Base-by-base conservation (phyloP, 2,888 invertebrate genomes). In the Spodoptera exigua region DNA sequence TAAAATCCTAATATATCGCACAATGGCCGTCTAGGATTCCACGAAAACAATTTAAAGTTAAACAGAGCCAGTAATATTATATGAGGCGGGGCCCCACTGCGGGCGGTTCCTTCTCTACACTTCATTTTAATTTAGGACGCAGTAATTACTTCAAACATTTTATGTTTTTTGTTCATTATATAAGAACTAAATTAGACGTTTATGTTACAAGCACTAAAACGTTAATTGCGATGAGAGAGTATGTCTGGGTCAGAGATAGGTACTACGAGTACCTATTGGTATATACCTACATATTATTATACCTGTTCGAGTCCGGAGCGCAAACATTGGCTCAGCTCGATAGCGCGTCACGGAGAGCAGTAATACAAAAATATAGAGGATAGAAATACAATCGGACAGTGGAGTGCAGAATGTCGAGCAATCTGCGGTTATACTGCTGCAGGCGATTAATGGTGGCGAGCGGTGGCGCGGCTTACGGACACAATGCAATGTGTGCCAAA, bases 31-130 rank as follows among this genome's bases (percentile, higher is more conserved):
- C 62, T 52, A 63, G 73, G 49, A 79, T 71, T 70, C 74, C 70
- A 58, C 61, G 68, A 64, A 78, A 79, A 81, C 74, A 75, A 79
- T 81, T 77, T 73, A 76, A 79, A 79, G 78, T 79, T 71, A 75
- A 80, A 76, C 75, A 74, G 49, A 66, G 53, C 49, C 58, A 47
- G 65, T 63, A 59, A 70, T 73, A 70, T 71, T 56, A 57, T 46
- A 55, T 48, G 70, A 52, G 63, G 58, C 36, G 34, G 49, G 56
- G 49, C 27, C 53, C 10, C 9, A 32, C 47, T 54, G 44, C 53
- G 56, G 40, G 37, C n/a, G 43, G 37, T 16, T 14, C 2, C 9
- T 17, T 35, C 13, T 49, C 37, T 39, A 49, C 48, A 49, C 52
- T 57, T 49, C 9, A 21, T 59, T 59, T 46, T 32, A 41, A 46